Conservation (phyloP, 2,888 invertebrate genomes). For the Conus canariensis region DNA sequence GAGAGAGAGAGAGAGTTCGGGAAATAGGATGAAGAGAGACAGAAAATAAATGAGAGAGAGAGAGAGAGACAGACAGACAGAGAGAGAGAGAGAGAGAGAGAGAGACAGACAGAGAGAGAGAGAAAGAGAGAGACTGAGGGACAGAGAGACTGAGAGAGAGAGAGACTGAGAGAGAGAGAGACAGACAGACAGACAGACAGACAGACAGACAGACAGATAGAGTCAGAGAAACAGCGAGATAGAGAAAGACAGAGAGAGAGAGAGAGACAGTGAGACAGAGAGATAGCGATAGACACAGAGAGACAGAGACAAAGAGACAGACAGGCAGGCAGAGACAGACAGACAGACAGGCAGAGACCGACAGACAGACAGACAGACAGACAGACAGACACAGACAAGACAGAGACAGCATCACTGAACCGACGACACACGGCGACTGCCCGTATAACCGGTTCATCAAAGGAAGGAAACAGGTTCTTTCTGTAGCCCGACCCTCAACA, state of each 20-base stretch:
- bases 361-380: too few relatives aligned
- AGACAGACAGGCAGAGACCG: too few relatives aligned
- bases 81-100: too few relatives aligned
- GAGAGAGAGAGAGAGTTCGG: accelerated
- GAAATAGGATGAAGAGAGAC: too few relatives aligned
- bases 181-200: background rate
- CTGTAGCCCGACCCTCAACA: too few relatives aligned
- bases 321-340: background rate
- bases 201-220: background rate
- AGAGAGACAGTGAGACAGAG: background rate
- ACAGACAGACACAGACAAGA: background rate
- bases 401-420: background rate
- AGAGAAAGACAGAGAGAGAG: background rate
- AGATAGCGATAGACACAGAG: background rate
- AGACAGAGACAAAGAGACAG: background rate
- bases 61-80: accelerated
- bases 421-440: too few relatives aligned
- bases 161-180: too few relatives aligned
- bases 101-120: accelerated
- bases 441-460: too few relatives aligned
- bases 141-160: accelerated
- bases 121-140: too few relatives aligned
- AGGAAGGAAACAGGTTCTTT: too few relatives aligned
- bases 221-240: background rate
- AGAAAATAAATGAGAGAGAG: too few relatives aligned